Evolutionary conservation across 2,888 invertebrate species (phyloP).

Genomic region (Leptinotarsa tumamoca): DNA sequence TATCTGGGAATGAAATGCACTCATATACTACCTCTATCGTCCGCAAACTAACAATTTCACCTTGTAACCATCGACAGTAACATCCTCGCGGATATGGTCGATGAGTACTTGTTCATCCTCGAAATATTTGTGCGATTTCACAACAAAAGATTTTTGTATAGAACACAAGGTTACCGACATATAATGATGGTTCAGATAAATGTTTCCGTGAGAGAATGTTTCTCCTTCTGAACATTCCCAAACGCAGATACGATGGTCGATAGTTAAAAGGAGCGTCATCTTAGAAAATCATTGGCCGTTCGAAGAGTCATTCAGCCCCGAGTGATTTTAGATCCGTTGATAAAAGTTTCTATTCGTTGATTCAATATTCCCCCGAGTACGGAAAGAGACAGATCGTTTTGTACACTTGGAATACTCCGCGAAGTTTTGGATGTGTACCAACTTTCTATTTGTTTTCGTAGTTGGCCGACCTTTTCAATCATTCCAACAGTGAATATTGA

Average conservation of each 20-base stretch:
- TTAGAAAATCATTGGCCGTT: background rate
- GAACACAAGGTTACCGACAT: slow-evolving; percentile 37
- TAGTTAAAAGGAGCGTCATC: slow-evolving; percentile 1
- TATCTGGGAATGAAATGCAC: background rate
- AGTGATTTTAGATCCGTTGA: background rate
- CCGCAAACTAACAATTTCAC: background rate
- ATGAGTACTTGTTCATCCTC: slow-evolving; percentile 40
- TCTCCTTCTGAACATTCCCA: slow-evolving; percentile 12
- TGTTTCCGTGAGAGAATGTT: slow-evolving; percentile 36
- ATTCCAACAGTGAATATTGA: too few relatives aligned
- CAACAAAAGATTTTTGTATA: slow-evolving; percentile 37
- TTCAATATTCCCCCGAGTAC: background rate
- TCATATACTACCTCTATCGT: background rate
- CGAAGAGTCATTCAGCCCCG: background rate
- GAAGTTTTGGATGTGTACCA: too few relatives aligned
- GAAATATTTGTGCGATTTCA: slow-evolving; percentile 33
- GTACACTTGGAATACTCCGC: too few relatives aligned
- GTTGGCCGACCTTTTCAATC: too few relatives aligned
- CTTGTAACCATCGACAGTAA: slow-evolving; percentile 24
- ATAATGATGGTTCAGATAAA: slow-evolving; percentile 28
- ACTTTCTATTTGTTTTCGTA: too few relatives aligned
- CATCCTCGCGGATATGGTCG: slow-evolving; percentile 42
- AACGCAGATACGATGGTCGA: slow-evolving; percentile 1
- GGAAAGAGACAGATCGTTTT: too few relatives aligned
- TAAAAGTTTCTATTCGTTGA: background rate